These are phyloP conservation scores for Ennomos erosarius DNA, from an alignment of 2,888 invertebrate species.

Conservation along the genomic window DNA sequence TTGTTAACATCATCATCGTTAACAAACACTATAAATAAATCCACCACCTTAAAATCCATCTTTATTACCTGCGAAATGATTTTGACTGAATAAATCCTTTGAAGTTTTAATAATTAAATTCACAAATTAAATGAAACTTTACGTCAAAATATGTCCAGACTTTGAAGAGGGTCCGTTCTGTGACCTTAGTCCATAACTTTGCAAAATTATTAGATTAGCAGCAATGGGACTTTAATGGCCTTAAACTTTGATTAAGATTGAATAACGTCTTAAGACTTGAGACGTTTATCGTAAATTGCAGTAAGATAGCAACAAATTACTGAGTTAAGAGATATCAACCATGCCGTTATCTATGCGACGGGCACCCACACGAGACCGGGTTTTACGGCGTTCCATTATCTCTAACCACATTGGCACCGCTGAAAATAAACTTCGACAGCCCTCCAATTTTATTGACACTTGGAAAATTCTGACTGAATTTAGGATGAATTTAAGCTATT, in stretches of 20 bases:
- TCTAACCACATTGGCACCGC: conserved; percentile 67
- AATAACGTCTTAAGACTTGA: conserved; percentile 4
- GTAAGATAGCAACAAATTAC: conserved; percentile 66
- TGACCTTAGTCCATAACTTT: conserved; percentile 16
- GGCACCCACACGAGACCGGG: conserved; percentile 67
- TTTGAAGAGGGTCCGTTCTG: conserved; percentile 25
- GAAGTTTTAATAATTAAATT: conserved; percentile 1
- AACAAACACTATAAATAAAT: no score
- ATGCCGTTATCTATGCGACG: conserved; percentile 66
- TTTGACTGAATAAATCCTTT: neutral
- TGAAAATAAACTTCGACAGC: conserved; percentile 71
- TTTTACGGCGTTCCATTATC: conserved; percentile 75
- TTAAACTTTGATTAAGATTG: conserved; percentile 13
- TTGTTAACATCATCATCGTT: no score
- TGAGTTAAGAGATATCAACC: conserved; percentile 69
- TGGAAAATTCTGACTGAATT: conserved; percentile 43
- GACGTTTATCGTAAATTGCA: conserved; percentile 19
- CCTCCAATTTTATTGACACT: conserved; percentile 55
- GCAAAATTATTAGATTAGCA: conserved; percentile 12
- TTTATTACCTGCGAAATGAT: neutral
- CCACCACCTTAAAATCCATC: no score
- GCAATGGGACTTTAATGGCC: conserved; percentile 5
- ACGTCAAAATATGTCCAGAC: conserved; percentile 20
- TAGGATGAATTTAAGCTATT: conserved; percentile 16
- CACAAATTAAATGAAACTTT: conserved; percentile 4